phyloP scores from a whole-genome alignment of 2,113 vertebrate species.

The Lepus europaeus region DNA sequence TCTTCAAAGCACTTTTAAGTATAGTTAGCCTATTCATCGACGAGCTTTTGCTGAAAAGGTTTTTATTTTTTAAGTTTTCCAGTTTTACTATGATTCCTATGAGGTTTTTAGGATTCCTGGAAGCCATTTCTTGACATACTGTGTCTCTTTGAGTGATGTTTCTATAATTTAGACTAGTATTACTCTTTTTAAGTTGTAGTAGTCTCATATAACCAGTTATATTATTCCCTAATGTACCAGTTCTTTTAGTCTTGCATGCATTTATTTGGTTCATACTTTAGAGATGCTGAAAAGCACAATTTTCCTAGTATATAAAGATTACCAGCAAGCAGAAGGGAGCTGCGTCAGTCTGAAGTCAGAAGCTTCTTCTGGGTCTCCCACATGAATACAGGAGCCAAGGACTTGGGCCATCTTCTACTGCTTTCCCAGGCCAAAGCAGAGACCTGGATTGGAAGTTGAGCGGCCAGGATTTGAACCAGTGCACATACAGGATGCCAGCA shows the following conservation, averaged over 20 bases:
- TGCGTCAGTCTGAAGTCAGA: no score
- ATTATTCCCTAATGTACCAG: background rate
- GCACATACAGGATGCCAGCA: no score
- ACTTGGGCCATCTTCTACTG: no score
- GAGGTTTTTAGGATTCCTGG: background rate
- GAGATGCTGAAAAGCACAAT: background rate
- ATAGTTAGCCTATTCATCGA: background rate
- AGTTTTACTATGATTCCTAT: background rate
- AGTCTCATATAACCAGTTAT: background rate
- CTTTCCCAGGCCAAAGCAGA: no score
- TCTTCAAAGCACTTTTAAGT: background rate
- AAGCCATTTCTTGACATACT: conserved; percentile 18
- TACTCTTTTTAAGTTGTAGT: background rate
- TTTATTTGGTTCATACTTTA: background rate
- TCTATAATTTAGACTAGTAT: background rate
- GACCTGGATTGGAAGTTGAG: no score
- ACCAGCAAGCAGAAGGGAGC: background rate
- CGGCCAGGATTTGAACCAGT: no score
- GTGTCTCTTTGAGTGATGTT: background rate
- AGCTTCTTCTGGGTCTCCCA: no score
- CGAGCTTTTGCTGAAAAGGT: background rate
- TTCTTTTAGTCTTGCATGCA: background rate
- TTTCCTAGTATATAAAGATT: background rate
- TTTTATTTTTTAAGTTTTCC: background rate
- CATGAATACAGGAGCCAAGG: no score